Evolutionary conservation across 2,797 vertebrate species (phyloP).

Genomic region (Oreochromis grahami): DNA sequence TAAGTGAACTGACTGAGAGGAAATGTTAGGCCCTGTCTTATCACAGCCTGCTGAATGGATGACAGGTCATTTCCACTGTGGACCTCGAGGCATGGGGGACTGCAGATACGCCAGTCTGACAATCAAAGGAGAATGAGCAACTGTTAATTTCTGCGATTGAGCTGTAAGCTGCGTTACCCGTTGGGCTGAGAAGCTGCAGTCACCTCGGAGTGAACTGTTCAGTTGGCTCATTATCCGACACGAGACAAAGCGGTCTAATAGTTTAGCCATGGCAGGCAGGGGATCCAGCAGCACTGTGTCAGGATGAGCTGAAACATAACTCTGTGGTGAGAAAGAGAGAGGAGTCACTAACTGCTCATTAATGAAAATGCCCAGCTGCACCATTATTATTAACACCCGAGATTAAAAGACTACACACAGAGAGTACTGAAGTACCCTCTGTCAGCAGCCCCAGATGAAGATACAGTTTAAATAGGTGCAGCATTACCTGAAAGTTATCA

Average conservation of each 20-base stretch:
- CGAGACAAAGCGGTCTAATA: constrained; percentile 76
- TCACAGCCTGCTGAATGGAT: constrained; percentile 44
- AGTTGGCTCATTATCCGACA: constrained; percentile 73
- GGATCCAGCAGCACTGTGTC: constrained; percentile 74
- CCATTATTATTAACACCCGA: neutral
- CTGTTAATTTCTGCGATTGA: neutral
- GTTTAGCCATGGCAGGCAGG: constrained; percentile 68
- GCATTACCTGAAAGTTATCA: constrained; percentile 67
- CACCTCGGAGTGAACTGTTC: constrained; percentile 67
- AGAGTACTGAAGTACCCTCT: neutral
- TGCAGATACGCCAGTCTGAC: constrained; percentile 68
- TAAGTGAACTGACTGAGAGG: constrained; percentile 69
- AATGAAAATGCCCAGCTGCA: neutral
- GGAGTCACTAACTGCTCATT: neutral
- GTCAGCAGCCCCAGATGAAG: neutral
- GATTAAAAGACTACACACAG: neutral
- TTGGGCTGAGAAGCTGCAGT: neutral
- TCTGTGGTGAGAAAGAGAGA: constrained; percentile 35
- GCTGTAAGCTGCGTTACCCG: neutral
- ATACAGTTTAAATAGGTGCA: neutral
- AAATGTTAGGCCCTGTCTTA: constrained; percentile 53
- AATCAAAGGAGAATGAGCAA: neutral
- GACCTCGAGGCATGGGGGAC: constrained; percentile 74
- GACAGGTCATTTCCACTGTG: constrained; percentile 36
- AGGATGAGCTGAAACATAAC: constrained; percentile 66